Conservation (phyloP, 2,797 vertebrate species). For the Brachymystax lenok region DNA sequence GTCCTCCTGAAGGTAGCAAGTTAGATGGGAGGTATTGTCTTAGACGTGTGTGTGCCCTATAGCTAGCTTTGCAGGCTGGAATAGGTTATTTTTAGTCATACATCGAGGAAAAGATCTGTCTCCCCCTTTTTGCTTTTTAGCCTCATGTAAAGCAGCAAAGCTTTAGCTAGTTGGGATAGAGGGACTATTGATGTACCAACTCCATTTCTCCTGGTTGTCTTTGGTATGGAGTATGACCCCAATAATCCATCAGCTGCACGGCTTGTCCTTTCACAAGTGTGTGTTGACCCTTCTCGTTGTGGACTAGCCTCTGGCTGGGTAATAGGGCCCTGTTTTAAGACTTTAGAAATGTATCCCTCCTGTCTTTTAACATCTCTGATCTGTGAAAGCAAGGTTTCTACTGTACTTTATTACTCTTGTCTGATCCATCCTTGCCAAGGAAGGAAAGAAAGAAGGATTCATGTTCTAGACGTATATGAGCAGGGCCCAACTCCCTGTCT, state of each 20-base stretch:
- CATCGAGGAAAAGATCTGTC: conserved; percentile 6
- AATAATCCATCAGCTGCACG: not conserved
- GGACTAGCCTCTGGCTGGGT: not conserved
- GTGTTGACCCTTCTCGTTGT: not conserved
- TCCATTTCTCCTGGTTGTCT: not conserved
- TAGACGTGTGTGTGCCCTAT: conserved; percentile 3
- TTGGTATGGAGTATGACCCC: not conserved
- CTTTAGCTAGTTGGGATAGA: not conserved
- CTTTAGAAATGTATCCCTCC: not conserved
- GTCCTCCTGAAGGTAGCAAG: not conserved
- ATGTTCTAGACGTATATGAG: not conserved
- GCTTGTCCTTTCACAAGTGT: not conserved
- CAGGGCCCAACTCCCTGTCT: conserved; percentile 5
- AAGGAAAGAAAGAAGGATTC: not conserved
- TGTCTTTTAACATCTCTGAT: not conserved
- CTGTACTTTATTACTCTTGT: not conserved
- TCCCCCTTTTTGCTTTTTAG: conserved; percentile 38
- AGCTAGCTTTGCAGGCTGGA: not conserved
- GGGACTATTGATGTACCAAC: too few relatives aligned
- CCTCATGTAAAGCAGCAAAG: not conserved
- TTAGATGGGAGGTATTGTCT: not conserved
- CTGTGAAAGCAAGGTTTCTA: not conserved
- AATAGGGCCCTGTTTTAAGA: not conserved
- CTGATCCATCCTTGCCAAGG: not conserved
- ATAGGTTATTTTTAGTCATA: not conserved